Base-by-base conservation (phyloP, 2,888 invertebrate species). In the Aphidoletes aphidimyza region DNA sequence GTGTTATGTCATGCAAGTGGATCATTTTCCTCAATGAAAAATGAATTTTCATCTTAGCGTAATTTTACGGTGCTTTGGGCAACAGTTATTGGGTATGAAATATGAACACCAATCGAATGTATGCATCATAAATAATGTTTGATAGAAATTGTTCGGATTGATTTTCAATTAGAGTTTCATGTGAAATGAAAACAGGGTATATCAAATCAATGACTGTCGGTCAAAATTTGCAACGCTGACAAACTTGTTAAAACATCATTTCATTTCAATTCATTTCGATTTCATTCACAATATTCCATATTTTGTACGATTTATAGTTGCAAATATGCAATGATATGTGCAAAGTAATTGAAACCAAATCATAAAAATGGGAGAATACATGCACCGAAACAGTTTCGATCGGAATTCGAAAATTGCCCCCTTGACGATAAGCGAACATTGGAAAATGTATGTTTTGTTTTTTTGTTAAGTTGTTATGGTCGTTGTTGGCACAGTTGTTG, bases 321-420 rank as follows among this genome's bases (percentile, higher is more conserved):
- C 69, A 34, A 69, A 69, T n/a, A 69, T 30, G 30, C 69, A 69
- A 22, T 22, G 54, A 34, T 30, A 69, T 69, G 30, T 69, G 69
- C 69, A 11, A 69, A 69, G 30, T 69, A 69, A 69, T 69, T 69
- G 30, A 69, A 69, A 30, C 11, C 69, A 30, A 69, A 69, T 69
- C 69, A 30, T 69, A 34, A 69, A 69, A 69, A 34, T 69, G 69
- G 26, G n/a, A n/a, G n/a, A n/a, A n/a, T n/a, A 30, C 30, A 69
- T 69, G n/a, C 22, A 22, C 54, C n/a, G n/a, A n/a, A 54, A 69
- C 30, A 69, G 26, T 14, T 69, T 9, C 5, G n/a, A 14, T 26
- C 9, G 11, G 30, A 30, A 30, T 26, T 34, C 30, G 69, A 69
- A 69, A 69, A 69, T 30, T 30, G 69, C 30, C 30, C 30, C 69